phyloP scores from a whole-genome alignment of 2,888 invertebrate genomes.

The Spilosoma lubricipeda region DNA sequence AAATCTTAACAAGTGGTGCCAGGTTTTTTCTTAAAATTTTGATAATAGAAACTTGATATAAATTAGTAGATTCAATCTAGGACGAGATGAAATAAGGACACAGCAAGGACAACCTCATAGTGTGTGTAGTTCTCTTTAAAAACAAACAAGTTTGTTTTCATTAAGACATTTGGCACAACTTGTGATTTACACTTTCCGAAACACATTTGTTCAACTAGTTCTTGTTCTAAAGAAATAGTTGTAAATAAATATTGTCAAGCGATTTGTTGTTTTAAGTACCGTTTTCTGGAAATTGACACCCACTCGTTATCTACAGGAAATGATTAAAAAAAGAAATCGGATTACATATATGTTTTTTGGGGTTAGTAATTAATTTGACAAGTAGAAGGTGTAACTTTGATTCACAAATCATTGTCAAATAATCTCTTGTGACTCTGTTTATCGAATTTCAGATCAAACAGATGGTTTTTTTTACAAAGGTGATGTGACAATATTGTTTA shows the following conservation, averaged over 20 bases:
- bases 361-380: neutral
- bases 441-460: neutral
- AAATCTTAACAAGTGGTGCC: too few relatives aligned
- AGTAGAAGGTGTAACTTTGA: neutral
- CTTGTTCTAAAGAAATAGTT: conserved; percentile 8
- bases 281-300: conserved; percentile 8
- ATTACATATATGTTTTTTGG: neutral
- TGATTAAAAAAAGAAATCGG: conserved; percentile 3
- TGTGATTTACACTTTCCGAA: conserved; percentile 19
- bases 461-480: neutral
- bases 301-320: conserved; percentile 16
- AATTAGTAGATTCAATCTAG: neutral
- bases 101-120: neutral
- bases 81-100: neutral
- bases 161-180: neutral
- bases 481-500: neutral
- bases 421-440: neutral
- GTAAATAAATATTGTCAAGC: conserved; percentile 8
- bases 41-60: neutral
- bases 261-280: conserved; percentile 13
- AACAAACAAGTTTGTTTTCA: neutral
- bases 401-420: neutral
- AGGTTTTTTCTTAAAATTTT: too few relatives aligned
- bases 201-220: conserved; percentile 8
- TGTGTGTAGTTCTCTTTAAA: neutral